These are phyloP conservation scores for Myotis davidii DNA, from an alignment of 2,113 vertebrate species.

Conservation along the genomic window DNA sequence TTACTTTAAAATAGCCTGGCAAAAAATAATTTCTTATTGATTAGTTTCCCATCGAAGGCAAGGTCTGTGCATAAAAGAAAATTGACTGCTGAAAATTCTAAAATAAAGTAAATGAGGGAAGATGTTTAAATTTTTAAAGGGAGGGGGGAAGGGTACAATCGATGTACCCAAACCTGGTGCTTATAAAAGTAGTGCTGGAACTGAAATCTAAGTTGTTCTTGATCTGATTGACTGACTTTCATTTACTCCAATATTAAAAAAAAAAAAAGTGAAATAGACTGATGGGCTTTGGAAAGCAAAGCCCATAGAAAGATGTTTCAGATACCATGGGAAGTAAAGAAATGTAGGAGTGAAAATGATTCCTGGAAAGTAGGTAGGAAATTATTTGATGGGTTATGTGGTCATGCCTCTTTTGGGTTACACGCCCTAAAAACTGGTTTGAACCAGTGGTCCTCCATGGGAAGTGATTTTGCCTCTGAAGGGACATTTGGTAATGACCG, in stretches of 20 bases:
- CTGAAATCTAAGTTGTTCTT: background rate
- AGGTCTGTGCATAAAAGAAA: slow-evolving; percentile 75
- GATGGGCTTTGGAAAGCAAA: background rate
- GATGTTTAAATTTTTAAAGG: slow-evolving; percentile 72
- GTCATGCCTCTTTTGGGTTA: background rate
- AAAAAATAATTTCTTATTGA: slow-evolving; percentile 85
- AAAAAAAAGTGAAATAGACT: background rate
- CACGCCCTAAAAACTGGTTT: background rate
- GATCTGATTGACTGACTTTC: slow-evolving; percentile 64
- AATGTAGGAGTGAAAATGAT: background rate
- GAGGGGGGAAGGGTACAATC: slow-evolving; percentile 68
- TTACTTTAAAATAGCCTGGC: slow-evolving; percentile 77
- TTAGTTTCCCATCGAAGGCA: slow-evolving; percentile 67
- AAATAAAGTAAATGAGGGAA: slow-evolving; percentile 76
- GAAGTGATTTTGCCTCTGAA: background rate
- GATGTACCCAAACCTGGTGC: slow-evolving; percentile 65
- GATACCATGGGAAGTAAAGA: background rate
- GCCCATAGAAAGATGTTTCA: background rate
- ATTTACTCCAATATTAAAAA: slow-evolving; percentile 32
- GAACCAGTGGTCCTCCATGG: background rate
- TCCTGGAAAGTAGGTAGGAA: background rate
- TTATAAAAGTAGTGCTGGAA: slow-evolving; percentile 40
- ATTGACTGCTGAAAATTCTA: slow-evolving; percentile 75
- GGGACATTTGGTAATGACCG: background rate
- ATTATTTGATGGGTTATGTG: background rate